A percentile compares a stretch with the other conserved stretches of the same genome.
Conservation (phyloP, 2,888 invertebrate genomes). For the Esperia sulphurella region DNA sequence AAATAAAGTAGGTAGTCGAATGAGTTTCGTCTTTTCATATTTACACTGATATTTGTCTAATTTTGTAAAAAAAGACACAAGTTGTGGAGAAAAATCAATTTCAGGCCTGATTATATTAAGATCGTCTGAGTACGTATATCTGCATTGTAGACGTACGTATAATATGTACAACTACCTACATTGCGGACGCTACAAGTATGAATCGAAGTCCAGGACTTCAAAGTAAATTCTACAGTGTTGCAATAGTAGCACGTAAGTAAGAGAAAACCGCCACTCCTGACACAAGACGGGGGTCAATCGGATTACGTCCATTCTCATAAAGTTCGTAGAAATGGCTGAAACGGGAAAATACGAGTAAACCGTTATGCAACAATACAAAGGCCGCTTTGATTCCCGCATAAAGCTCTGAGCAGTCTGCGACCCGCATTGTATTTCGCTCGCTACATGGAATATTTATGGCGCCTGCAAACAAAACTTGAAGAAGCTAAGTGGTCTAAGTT, state of each 20-base stretch:
- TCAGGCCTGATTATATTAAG: too few relatives aligned
- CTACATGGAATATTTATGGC: slow-evolving; percentile 68
- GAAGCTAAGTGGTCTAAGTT: slow-evolving; percentile 74
- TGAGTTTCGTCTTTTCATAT: slow-evolving; percentile 7
- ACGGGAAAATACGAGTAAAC: slow-evolving; percentile 30
- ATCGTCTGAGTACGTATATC: too few relatives aligned
- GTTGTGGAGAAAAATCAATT: too few relatives aligned
- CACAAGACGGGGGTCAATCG: slow-evolving; percentile 4
- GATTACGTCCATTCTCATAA: slow-evolving; percentile 3
- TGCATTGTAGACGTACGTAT: too few relatives aligned
- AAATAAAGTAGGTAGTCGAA: slow-evolving; percentile 23
- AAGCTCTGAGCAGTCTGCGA: slow-evolving; percentile 40
- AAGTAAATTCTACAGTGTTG: not conserved
- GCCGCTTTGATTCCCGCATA: slow-evolving; percentile 49
- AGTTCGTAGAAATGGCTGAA: slow-evolving; percentile 13
- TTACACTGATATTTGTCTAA: not conserved
- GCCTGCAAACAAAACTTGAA: slow-evolving; percentile 73
- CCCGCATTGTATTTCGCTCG: slow-evolving; percentile 52
- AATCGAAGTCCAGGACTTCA: not conserved
- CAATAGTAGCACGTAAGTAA: not conserved
- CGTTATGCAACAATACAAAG: slow-evolving; percentile 42
- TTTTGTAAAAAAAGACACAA: too few relatives aligned
- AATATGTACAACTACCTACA: too few relatives aligned
- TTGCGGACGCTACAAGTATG: too few relatives aligned
- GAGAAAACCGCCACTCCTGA: not conserved